A percentile compares a stretch with the other conserved stretches of the same genome.
phyloP scores from a whole-genome alignment of 2,797 vertebrate genomes.

The Halcyon chelicuti region DNA sequence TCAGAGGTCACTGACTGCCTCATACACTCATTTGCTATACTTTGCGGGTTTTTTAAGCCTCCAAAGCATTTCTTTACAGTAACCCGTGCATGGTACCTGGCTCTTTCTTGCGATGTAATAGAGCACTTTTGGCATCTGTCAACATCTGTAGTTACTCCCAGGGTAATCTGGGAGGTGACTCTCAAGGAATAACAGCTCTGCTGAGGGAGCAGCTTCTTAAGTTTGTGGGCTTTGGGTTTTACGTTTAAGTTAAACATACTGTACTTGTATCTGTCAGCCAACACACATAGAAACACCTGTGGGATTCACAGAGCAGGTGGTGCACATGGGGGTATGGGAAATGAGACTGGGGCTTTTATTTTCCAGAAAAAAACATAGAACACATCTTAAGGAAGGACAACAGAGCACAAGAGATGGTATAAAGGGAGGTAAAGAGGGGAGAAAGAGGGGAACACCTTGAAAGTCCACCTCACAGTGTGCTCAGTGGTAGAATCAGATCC shows the following conservation, averaged over 20 bases:
- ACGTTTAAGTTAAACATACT: neutral
- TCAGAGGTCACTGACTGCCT: constrained; percentile 51
- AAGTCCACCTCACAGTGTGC: neutral
- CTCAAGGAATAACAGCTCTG: constrained; percentile 32
- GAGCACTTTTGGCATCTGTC: neutral
- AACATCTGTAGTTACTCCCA: constrained; percentile 45
- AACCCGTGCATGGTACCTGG: neutral
- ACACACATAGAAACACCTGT: neutral
- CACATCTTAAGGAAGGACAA: constrained; percentile 52
- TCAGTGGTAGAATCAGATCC: constrained; percentile 32
- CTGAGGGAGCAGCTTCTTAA: neutral
- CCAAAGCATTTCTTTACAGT: neutral
- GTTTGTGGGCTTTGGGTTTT: neutral
- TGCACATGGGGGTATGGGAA: neutral
- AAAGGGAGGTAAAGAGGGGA: neutral
- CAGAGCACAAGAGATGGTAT: neutral
- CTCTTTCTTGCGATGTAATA: neutral
- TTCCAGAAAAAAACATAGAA: constrained; percentile 1
- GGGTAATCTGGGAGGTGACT: neutral
- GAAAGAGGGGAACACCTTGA: neutral
- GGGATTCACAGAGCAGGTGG: constrained; percentile 19
- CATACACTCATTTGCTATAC: constrained; percentile 29
- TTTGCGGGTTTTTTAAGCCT: neutral
- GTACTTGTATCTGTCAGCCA: constrained; percentile 4
- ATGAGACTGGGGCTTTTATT: constrained; percentile 36